Evolutionary conservation across 30 jellyfish, hydroid and myxozoan genomes (phyloP).

Genomic region (Rhopilema esculentum): DNA sequence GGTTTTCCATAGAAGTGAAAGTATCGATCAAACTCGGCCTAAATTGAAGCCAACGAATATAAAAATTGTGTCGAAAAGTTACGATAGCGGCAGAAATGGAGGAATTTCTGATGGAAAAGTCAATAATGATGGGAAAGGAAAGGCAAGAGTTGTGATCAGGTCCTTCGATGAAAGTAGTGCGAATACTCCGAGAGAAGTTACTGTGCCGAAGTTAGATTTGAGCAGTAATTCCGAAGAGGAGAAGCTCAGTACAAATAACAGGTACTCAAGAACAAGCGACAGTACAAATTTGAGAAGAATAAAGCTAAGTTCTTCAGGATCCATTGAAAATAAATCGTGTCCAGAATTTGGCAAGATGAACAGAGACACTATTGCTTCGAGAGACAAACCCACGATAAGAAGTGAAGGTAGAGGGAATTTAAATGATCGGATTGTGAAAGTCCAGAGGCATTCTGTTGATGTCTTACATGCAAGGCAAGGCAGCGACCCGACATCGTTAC

Average conservation of each 20-base stretch:
- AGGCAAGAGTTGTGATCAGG: background rate
- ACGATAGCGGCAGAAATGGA: background rate
- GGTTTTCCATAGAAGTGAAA: background rate
- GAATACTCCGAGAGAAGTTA: background rate
- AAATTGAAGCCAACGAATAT: background rate
- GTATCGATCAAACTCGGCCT: background rate
- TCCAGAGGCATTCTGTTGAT: slow-evolving; percentile 9
- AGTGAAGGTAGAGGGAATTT: background rate
- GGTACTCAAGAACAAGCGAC: background rate
- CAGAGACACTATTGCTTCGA: background rate
- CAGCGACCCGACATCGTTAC: slow-evolving; percentile 27
- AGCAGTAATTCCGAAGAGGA: background rate
- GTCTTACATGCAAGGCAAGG: slow-evolving; percentile 25
- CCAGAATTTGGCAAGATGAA: background rate
- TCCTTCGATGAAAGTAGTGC: background rate
- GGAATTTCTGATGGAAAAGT: background rate
- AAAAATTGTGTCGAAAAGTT: background rate
- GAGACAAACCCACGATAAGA: background rate
- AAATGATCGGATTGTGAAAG: background rate
- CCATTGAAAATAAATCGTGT: background rate
- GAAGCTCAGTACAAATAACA: background rate
- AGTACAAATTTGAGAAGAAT: background rate
- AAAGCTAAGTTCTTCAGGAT: background rate
- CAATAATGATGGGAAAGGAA: background rate
- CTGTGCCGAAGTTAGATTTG: background rate